Conservation (phyloP, 2,113 vertebrate genomes). For the Rutilus rutilus region DNA sequence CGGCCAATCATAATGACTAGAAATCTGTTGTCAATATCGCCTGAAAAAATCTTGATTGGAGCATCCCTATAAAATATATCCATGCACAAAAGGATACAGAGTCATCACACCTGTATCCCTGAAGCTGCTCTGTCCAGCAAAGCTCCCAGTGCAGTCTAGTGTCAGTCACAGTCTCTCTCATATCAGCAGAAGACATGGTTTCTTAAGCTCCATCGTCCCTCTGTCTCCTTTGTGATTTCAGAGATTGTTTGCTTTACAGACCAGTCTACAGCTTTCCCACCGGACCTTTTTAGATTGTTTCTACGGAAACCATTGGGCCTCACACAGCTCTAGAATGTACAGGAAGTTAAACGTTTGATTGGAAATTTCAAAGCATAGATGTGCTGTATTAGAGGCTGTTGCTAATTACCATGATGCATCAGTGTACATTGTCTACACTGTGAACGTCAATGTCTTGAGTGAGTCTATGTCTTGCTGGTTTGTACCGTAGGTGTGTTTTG, state of each 20-base stretch:
- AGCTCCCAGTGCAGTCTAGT: conserved; percentile 7
- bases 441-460: neutral
- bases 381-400: neutral
- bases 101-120: neutral
- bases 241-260: neutral
- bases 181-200: conserved; percentile 2
- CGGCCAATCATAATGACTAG: too few species aligned
- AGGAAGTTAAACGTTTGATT: neutral
- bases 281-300: neutral
- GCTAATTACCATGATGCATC: neutral
- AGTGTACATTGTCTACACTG: neutral
- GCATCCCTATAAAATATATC: too few species aligned
- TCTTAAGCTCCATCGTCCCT: neutral
- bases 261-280: neutral
- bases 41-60: too few species aligned
- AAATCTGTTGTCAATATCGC: too few species aligned
- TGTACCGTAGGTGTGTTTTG: neutral
- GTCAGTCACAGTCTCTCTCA: neutral
- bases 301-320: neutral
- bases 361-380: neutral
- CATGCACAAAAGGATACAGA: too few species aligned
- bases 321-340: neutral
- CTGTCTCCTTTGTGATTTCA: neutral
- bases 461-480: neutral
- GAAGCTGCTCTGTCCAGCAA: neutral